Percentiles rank a stretch among this genome's conserved stretches.
Evolutionary conservation across 2,113 vertebrate genomes (phyloP).

Genomic region (Illadopsis cleaveri): DNA sequence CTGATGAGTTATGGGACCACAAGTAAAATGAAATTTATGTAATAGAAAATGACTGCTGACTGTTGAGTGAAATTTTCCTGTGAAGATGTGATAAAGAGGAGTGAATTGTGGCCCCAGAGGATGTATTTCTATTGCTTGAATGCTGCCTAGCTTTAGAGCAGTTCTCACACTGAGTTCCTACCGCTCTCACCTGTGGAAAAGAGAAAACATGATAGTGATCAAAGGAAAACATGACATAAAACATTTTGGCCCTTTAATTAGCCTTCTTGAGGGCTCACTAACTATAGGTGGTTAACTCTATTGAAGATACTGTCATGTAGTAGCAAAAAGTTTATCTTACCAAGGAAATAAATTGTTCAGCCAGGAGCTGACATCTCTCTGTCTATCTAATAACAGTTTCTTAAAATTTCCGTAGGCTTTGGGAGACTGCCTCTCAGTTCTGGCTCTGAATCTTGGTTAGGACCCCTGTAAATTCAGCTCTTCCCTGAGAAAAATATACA

Average conservation of each 20-base stretch:
- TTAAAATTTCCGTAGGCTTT: not conserved
- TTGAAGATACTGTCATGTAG: not conserved
- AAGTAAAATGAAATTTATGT: not conserved
- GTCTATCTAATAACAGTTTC: not conserved
- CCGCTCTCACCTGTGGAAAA: not conserved
- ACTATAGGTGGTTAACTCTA: not conserved
- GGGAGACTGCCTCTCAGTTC: not conserved
- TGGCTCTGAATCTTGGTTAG: not conserved
- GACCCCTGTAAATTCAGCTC: not conserved
- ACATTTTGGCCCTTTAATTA: not conserved
- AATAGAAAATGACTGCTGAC: not conserved
- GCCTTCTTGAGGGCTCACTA: not conserved
- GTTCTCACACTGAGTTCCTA: not conserved
- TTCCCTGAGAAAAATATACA: not conserved
- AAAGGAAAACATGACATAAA: not conserved
- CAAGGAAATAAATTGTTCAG: not conserved
- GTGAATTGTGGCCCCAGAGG: not conserved
- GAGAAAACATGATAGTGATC: not conserved
- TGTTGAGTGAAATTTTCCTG: not conserved
- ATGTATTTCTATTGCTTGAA: not conserved
- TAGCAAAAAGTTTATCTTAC: not conserved
- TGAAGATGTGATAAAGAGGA: not conserved
- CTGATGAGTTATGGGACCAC: not conserved
- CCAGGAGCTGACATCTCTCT: not conserved
- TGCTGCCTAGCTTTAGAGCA: not conserved